These are phyloP conservation scores for Blastomussa wellsi DNA, from an alignment of 92 coral and sea anemone genomes.

Conservation along the genomic window DNA sequence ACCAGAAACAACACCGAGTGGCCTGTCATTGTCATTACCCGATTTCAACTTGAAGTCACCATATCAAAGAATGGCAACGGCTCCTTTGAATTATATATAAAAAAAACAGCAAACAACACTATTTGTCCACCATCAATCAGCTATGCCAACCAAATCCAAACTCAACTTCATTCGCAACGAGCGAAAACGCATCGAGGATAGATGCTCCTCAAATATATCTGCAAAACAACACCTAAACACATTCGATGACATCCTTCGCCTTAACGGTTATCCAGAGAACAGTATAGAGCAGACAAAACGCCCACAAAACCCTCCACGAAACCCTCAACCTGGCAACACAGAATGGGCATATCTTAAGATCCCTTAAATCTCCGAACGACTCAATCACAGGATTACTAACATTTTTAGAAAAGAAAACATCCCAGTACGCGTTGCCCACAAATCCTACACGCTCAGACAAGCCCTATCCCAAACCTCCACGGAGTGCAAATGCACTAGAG, in stretches of 20 bases:
- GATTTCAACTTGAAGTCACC: conserved; percentile 31
- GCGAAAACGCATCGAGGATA: conserved; percentile 26
- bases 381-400: conserved; percentile 20
- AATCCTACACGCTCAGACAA: conserved; percentile 15
- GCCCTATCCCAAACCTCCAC: too few relatives aligned
- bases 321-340: background rate
- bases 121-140: conserved; percentile 48
- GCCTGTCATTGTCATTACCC: conserved; percentile 32
- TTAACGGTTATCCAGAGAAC: background rate
- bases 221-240: background rate
- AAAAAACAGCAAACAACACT: conserved; percentile 56
- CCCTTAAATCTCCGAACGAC: conserved; percentile 22
- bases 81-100: conserved; percentile 55
- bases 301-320: background rate
- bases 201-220: background rate
- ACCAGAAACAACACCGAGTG: conserved; percentile 27
- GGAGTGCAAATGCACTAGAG: too few relatives aligned
- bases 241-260: background rate
- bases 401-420: conserved; percentile 33
- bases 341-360: conserved; percentile 26
- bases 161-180: conserved; percentile 44
- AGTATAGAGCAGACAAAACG: background rate
- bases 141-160: conserved; percentile 33
- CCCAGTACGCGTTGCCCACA: conserved; percentile 15
- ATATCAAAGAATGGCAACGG: conserved; percentile 26